Conservation (phyloP, 2,797 vertebrate genomes). For the Gallinago stenura region DNA sequence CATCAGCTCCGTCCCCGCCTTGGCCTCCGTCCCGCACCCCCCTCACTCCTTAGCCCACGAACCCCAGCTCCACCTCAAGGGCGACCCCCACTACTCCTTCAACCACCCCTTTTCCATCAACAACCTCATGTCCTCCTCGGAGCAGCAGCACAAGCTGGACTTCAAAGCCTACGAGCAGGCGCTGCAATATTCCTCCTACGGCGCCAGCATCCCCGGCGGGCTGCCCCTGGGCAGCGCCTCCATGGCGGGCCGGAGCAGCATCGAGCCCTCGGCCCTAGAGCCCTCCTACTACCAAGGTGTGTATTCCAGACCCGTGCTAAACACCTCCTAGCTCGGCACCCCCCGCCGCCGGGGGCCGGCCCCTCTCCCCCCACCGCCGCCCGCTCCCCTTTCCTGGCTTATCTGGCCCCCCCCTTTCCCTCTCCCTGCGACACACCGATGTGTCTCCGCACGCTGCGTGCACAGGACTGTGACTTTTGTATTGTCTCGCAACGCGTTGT, state of each 20-base stretch:
- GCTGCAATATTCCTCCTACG: conserved; percentile 92
- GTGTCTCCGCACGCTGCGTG: too few species aligned
- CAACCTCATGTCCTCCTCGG: conserved; percentile 97
- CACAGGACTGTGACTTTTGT: too few species aligned
- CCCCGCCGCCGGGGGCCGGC: background rate
- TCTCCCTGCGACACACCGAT: too few species aligned
- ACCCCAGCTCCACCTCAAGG: conserved; percentile 92
- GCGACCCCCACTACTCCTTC: conserved; percentile 96
- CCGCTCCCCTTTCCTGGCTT: too few species aligned
- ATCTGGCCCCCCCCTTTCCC: too few species aligned
- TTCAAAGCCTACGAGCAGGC: conserved; percentile 97
- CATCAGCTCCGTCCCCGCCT: conserved; percentile 76
- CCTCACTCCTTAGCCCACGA: conserved; percentile 89
- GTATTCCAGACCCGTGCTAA: conserved; percentile 95
- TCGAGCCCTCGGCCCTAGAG: conserved; percentile 91
- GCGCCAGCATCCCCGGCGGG: conserved; percentile 83
- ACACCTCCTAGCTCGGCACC: conserved; percentile 89
- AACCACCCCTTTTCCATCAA: conserved; percentile 99
- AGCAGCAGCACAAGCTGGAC: conserved; percentile 99
- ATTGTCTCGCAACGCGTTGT: too few species aligned
- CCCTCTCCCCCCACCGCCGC: background rate
- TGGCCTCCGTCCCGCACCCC: conserved; percentile 84
- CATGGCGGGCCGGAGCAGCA: conserved; percentile 85
- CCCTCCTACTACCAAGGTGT: conserved; percentile 98
- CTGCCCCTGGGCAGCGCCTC: conserved; percentile 83